Evolutionary conservation across 2,113 vertebrate genomes (phyloP).

Genomic region (Platysternon megacephalum): DNA sequence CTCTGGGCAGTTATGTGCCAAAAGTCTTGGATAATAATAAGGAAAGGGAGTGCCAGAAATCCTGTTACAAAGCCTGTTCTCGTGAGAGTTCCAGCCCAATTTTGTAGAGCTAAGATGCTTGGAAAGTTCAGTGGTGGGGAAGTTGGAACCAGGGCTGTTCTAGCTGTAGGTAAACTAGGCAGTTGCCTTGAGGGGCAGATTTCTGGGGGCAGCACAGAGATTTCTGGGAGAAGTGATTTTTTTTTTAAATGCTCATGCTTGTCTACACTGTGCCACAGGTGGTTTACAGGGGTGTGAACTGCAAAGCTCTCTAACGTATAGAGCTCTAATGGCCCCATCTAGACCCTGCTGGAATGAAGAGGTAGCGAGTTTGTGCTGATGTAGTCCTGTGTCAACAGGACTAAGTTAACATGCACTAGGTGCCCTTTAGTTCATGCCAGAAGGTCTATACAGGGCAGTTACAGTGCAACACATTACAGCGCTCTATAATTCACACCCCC

Average conservation of each 20-base stretch:
- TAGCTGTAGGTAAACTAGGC: neutral
- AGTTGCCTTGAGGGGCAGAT: neutral
- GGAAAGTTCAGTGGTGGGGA: neutral
- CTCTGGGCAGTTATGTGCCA: neutral
- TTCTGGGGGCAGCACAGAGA: neutral
- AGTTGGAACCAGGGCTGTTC: neutral
- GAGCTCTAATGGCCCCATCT: neutral
- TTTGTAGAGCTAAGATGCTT: neutral
- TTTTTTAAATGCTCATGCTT: neutral
- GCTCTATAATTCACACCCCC: neutral
- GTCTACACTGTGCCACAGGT: neutral
- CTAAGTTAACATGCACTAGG: neutral
- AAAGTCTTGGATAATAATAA: neutral
- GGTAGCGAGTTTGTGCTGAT: neutral
- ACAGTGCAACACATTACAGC: neutral
- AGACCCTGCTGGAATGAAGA: neutral
- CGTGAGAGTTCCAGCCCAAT: neutral
- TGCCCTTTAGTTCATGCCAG: neutral
- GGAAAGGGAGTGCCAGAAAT: neutral
- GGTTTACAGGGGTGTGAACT: neutral
- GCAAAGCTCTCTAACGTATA: neutral
- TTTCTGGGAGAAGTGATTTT: neutral
- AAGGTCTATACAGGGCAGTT: neutral
- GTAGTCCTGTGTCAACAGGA: neutral
- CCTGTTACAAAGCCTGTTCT: neutral